A percentile compares a stretch with the other conserved stretches of the same genome.
Evolutionary conservation across 2,797 vertebrate genomes (phyloP).

Genomic region (Tamandua tetradactyla): DNA sequence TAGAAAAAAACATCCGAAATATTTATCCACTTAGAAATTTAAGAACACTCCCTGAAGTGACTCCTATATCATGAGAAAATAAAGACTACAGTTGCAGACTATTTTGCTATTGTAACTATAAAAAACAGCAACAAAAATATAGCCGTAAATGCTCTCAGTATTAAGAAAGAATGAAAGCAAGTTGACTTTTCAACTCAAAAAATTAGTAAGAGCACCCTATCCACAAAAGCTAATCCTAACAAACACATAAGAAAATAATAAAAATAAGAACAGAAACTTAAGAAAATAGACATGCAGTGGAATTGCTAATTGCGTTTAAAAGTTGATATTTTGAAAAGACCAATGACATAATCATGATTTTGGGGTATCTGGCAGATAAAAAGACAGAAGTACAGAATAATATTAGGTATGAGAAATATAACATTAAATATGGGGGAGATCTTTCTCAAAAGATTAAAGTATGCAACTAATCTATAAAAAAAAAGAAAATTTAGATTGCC

Average conservation of each 20-base stretch:
- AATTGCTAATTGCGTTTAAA: constrained; percentile 40
- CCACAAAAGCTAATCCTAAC: constrained; percentile 26
- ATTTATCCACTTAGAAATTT: not conserved
- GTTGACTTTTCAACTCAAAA: constrained; percentile 53
- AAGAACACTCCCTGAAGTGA: not conserved
- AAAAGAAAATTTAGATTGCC: not conserved
- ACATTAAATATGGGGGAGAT: not conserved
- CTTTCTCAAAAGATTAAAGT: not conserved
- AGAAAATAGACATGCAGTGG: constrained; percentile 33
- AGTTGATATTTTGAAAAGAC: not conserved
- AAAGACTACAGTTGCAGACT: not conserved
- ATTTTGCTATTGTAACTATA: not conserved
- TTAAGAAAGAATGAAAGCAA: constrained; percentile 67
- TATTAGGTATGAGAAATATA: not conserved
- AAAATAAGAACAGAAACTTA: constrained; percentile 39
- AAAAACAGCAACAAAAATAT: not conserved
- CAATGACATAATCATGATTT: constrained; percentile 13
- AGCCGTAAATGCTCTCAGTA: constrained; percentile 49
- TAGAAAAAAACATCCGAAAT: not conserved
- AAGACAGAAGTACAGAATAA: not conserved
- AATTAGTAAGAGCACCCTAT: constrained; percentile 30
- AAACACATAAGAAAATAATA: constrained; percentile 58
- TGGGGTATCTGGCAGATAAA: not conserved
- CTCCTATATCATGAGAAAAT: not conserved
- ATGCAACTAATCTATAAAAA: not conserved